phyloP scores from a whole-genome alignment of 2,888 invertebrate species.

The Augochlorella aurata region DNA sequence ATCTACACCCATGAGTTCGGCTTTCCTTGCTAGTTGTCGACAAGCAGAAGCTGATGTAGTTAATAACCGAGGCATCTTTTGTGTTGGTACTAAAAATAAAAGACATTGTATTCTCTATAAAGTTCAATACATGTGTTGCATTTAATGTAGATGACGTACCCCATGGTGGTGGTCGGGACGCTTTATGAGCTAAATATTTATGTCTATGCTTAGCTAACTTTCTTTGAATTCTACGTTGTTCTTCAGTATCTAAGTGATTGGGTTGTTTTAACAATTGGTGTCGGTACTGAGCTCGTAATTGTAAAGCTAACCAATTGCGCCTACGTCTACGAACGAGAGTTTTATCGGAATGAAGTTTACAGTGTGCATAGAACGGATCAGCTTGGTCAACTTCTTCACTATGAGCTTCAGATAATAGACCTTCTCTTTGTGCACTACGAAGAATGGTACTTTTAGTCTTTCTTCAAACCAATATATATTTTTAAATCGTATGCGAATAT shows the following conservation, averaged over 20 bases:
- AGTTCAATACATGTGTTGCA: neutral
- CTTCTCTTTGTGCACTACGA: conserved; percentile 94
- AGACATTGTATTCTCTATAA: conserved; percentile 13
- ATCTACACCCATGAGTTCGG: conserved; percentile 95
- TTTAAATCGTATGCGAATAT: neutral
- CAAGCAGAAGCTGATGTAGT: conserved; percentile 96
- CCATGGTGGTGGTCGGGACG: conserved; percentile 91
- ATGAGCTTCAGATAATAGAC: conserved; percentile 95
- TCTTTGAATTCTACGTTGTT: conserved; percentile 89
- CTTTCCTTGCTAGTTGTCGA: conserved; percentile 91
- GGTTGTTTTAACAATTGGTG: conserved; percentile 84
- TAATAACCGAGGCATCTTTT: conserved; percentile 95
- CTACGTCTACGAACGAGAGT: conserved; percentile 90
- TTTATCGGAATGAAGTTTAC: conserved; percentile 97
- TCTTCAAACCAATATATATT: neutral
- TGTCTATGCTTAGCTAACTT: conserved; percentile 92
- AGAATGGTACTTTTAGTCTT: conserved; percentile 13
- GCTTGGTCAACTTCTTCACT: conserved; percentile 95
- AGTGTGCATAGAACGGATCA: conserved; percentile 98
- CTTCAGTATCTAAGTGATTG: conserved; percentile 86
- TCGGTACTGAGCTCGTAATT: conserved; percentile 89
- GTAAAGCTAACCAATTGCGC: conserved; percentile 93
- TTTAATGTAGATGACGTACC: conserved; percentile 83
- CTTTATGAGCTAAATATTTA: conserved; percentile 90
- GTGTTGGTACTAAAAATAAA: conserved; percentile 89